These are phyloP conservation scores for Pristionchus mayeri DNA, from an alignment of 2,888 invertebrate species.

Conservation along the genomic window DNA sequence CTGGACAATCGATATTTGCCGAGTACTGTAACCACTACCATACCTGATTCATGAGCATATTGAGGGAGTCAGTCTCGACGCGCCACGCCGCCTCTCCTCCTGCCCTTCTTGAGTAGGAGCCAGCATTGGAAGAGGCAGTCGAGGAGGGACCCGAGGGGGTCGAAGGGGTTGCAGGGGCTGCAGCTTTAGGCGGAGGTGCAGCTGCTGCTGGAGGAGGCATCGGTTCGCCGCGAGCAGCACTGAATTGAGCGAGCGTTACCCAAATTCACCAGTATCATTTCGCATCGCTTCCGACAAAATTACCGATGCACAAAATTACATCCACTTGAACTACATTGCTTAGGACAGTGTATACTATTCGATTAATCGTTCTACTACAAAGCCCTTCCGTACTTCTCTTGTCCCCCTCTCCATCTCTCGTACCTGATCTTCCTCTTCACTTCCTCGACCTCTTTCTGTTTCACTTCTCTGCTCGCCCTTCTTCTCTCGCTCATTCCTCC, in stretches of 20 bases:
- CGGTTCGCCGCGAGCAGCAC: slow-evolving; percentile 18
- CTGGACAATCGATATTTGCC: slow-evolving; percentile 47
- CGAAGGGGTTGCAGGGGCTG: neutral
- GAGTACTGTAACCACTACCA: neutral
- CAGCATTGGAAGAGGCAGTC: neutral
- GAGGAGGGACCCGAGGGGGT: neutral
- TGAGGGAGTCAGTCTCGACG: slow-evolving; percentile 73
- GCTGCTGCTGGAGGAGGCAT: neutral
- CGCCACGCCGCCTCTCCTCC: slow-evolving; percentile 56
- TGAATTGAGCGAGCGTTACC: neutral
- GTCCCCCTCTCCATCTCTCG: neutral
- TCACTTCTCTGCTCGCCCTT: slow-evolving; percentile 51
- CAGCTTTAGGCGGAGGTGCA: neutral
- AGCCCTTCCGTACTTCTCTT: neutral
- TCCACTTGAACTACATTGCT: too few relatives aligned
- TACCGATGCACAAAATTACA: neutral
- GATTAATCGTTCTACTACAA: neutral
- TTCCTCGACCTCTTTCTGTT: neutral
- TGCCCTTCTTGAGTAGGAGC: neutral
- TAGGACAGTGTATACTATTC: neutral
- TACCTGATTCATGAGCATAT: slow-evolving; percentile 75
- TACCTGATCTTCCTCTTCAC: slow-evolving; percentile 27
- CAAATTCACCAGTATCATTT: too few relatives aligned
- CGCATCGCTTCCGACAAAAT: neutral
- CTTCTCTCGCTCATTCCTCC: slow-evolving; percentile 55